phyloP scores from a whole-genome alignment of 1,140 invertebrate species.

The Calliopsis andreniformis region DNA sequence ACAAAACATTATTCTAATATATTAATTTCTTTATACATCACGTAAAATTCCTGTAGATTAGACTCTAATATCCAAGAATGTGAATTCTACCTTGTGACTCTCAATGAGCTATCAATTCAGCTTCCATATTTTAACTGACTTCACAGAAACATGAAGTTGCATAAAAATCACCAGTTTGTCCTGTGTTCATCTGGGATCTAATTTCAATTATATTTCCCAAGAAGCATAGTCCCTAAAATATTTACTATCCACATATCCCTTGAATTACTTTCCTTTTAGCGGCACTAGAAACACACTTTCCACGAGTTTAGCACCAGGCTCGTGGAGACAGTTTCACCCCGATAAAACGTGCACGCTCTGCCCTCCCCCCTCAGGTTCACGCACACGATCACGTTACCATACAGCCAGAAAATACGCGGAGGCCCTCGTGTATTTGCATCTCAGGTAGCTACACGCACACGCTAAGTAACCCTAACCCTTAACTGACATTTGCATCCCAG shows the following conservation, averaged over 20 bases:
- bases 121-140: no score
- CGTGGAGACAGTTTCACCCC: background rate
- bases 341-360: slow-evolving; percentile 19
- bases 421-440: slow-evolving; percentile 58
- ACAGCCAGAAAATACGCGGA: background rate
- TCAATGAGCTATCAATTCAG: no score
- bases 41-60: no score
- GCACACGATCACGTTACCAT: background rate
- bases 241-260: no score
- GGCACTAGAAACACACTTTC: slow-evolving; percentile 12
- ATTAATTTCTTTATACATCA: background rate
- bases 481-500: slow-evolving; percentile 72
- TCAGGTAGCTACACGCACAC: slow-evolving; percentile 54
- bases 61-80: no score
- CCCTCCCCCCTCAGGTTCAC: background rate
- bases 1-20: background rate
- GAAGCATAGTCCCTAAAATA: no score
- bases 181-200: no score
- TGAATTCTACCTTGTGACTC: no score
- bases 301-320: background rate
- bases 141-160: no score
- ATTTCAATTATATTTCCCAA: no score
- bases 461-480: slow-evolving; percentile 27
- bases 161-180: no score
- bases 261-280: no score